A percentile compares a stretch with the other conserved stretches of the same genome.
Conservation (phyloP, 2,888 invertebrate genomes). For the Cartodere bifasciata region DNA sequence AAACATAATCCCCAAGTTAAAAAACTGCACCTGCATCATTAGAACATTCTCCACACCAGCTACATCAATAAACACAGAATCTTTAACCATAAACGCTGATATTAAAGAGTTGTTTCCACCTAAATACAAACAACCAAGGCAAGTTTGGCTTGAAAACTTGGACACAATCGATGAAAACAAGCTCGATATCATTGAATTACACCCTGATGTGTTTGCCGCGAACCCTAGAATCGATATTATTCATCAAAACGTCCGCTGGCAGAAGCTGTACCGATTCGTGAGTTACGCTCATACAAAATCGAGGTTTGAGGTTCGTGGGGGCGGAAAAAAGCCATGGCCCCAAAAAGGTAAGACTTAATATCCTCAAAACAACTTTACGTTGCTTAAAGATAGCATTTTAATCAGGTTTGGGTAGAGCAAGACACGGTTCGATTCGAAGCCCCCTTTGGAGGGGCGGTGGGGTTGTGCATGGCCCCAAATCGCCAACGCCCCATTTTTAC, state of each 20-base stretch:
- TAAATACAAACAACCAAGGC: slow-evolving; percentile 48
- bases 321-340: slow-evolving; percentile 91
- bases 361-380: too few relatives aligned
- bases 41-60: too few relatives aligned
- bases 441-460: slow-evolving; percentile 81
- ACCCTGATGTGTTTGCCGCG: slow-evolving; percentile 76
- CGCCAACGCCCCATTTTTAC: slow-evolving; percentile 82
- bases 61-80: too few relatives aligned
- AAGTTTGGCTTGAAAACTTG: slow-evolving; percentile 80
- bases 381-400: too few relatives aligned
- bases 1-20: too few relatives aligned
- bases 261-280: slow-evolving; percentile 66
- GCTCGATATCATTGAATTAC: slow-evolving; percentile 75
- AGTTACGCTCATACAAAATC: slow-evolving; percentile 67
- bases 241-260: slow-evolving; percentile 79
- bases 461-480: slow-evolving; percentile 77
- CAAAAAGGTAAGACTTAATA: slow-evolving; percentile 90
- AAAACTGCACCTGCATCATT: too few relatives aligned
- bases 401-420: slow-evolving; percentile 62
- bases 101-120: too few relatives aligned
- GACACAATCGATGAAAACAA: slow-evolving; percentile 63
- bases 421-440: slow-evolving; percentile 86
- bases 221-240: slow-evolving; percentile 80
- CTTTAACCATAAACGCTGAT: too few relatives aligned
- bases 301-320: slow-evolving; percentile 76